Evolutionary conservation across 2,797 vertebrate genomes (phyloP), one percentile per base, ranked within the genome.

Genomic region (Emys orbicularis): DNA sequence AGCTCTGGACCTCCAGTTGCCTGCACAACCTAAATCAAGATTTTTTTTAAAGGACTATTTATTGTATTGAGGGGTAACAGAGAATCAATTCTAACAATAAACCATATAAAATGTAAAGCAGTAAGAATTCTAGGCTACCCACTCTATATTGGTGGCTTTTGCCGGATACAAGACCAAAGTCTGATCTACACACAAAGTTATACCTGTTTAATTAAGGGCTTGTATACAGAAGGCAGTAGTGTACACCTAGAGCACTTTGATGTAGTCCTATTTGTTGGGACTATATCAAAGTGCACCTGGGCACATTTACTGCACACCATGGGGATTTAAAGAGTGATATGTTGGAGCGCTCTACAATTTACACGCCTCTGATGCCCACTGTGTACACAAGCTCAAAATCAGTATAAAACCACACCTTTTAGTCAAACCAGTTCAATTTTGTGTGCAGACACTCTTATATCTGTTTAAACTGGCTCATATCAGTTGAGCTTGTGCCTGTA

Each of bases 1-100:
- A 99, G 98, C 10, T 99, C 99, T 83, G 99, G 98, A 0, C 99
- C 98, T 79, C 99, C 99, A 2, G 99, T 99, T 0, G 99, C 98
- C 97, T 99, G 99, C 18, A 99, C 98, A 98, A 99, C 99, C 99
- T 99, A 96, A 54, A 95, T 5, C 8, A 93, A 88, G 25, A 74
- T 27, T 41, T 41, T 27, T 41, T 37, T 44, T 44, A 44, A 77
- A 77, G 41, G 23, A 27, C 41, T 47, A 31, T 77, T 72, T 41
- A 41, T 12, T 72, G 37, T 37, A 41, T 10, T 41, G n/a, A 41
- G n/a, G 68, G 21, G 68, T 72, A 72, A 25, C 68, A 72, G 37
- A 65, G 34, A 72, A 68, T 12, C 13, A 44, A 81, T 44, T 65
- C 29, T 41, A 37, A 86, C 89, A 88, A 57, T 29, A 89, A 83